Evolutionary conservation across 2,113 vertebrate genomes (phyloP), one percentile per base, ranked within the genome.

Genomic region (Eulemur macaco): DNA sequence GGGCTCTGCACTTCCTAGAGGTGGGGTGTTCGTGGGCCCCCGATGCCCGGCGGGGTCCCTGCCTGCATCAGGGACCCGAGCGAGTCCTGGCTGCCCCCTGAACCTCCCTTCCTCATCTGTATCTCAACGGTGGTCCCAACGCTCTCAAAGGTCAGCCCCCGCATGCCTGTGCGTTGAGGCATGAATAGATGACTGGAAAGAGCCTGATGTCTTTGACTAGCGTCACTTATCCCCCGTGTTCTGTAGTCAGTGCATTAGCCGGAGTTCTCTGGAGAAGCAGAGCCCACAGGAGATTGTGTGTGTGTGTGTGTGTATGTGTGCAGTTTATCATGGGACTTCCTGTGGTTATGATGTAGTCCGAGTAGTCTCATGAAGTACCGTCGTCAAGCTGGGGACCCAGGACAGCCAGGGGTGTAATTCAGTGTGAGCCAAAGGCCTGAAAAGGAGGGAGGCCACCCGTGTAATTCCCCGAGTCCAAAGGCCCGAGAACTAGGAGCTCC

Each of bases 81-180:
- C 25, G 0, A 8, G 64, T 3, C 47, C n/a, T 45, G 39, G 13
- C 54, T 63, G 27, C 13, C 31, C 92, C 7, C 18, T 39, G 2
- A 39, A 29, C 58, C 20, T 14, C 80, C 15, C 7, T 14, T n/a
- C 5, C 2, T 69, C 73, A 20, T 60, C 92, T 50, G 21, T 15
- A 20, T 58, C 18, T 2, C 1, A 3, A 20, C 14, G 17, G 25
- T 27, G 17, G 17, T 11, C 66, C 63, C 42, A 1, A 8, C 0
- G 0, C 18, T 11, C 34, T 45, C 5, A 0, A 18, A 77, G 31
- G 29, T 11, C 63, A 9, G 13, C 25, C 45, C 25, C 45, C 0
- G 0, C 45, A 18, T 2, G 3, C 31, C 52, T 47, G 31, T 2
- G 6, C 4, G 5, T 52, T 20, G 42, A 13, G 31, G 5, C 34